These are phyloP conservation scores for Hydropotes inermis DNA, from an alignment of 2,113 vertebrate species.

Conservation along the genomic window DNA sequence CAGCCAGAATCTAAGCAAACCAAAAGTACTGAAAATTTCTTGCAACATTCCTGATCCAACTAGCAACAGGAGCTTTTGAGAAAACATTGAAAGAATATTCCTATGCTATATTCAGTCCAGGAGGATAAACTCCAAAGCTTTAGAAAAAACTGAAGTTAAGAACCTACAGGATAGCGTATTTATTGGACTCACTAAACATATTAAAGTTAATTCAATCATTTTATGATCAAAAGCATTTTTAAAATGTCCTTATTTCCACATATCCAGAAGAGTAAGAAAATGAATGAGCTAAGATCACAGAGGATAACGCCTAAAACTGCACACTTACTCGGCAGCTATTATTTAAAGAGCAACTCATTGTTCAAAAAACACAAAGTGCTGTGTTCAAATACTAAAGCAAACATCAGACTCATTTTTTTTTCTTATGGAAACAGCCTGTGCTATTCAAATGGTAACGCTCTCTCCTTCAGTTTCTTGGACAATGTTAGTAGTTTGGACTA, in stretches of 20 bases:
- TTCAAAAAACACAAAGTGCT: conserved; percentile 64
- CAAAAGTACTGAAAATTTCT: conserved; percentile 30
- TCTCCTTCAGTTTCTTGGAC: conserved; percentile 72
- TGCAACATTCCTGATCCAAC: conserved; percentile 15
- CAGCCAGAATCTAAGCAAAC: conserved; percentile 51
- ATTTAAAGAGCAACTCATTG: conserved; percentile 72
- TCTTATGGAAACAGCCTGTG: conserved; percentile 54
- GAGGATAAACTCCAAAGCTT: neutral
- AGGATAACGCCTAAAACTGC: neutral
- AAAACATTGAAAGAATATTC: conserved; percentile 22
- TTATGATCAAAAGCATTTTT: neutral
- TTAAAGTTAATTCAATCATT: conserved; percentile 3
- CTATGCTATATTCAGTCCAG: neutral
- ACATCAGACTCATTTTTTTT: conserved; percentile 55
- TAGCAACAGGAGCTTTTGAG: neutral
- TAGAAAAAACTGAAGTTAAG: conserved; percentile 4
- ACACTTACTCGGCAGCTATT: conserved; percentile 47
- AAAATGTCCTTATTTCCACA: neutral
- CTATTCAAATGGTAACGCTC: conserved; percentile 66
- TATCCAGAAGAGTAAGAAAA: neutral
- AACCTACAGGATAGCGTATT: neutral
- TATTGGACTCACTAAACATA: neutral
- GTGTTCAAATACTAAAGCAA: conserved; percentile 75
- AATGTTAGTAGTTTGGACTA: conserved; percentile 66
- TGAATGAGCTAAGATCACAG: conserved; percentile 2